Evolutionary conservation across 2,113 vertebrate species (phyloP).

Genomic region (Malurus elegans): DNA sequence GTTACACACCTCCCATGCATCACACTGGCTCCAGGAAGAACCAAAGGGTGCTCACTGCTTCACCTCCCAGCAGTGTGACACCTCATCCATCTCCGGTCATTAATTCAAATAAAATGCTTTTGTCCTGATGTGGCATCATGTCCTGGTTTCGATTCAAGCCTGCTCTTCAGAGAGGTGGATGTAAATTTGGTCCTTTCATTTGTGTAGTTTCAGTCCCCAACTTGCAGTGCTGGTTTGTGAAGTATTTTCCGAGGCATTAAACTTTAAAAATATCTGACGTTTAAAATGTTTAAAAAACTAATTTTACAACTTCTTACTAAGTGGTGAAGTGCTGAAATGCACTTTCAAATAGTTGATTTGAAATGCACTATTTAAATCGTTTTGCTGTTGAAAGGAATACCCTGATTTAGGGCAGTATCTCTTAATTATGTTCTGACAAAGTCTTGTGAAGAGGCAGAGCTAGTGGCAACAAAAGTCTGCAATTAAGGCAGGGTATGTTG

Average conservation of each 20-base stretch:
- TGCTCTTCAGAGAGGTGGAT: not conserved
- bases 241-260: slow-evolving; percentile 1
- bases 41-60: not conserved
- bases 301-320: not conserved
- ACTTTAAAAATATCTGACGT: not conserved
- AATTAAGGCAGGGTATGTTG: slow-evolving; percentile 29
- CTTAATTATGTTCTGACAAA: slow-evolving; percentile 23
- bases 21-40: not conserved
- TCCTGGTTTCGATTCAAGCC: not conserved
- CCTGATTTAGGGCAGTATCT: slow-evolving; percentile 2
- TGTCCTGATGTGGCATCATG: not conserved
- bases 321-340: not conserved
- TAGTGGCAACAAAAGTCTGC: slow-evolving; percentile 32
- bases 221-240: not conserved
- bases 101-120: not conserved
- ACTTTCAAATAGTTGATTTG: not conserved
- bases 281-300: not conserved
- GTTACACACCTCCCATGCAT: not conserved
- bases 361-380: not conserved
- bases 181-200: not conserved
- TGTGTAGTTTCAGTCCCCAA: not conserved
- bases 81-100: not conserved
- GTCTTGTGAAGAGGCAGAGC: slow-evolving; percentile 21
- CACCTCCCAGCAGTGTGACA: not conserved
- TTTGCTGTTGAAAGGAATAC: not conserved